phyloP scores from a whole-genome alignment of 1,140 invertebrate species.

The Daktulosphaira vitifoliae region DNA sequence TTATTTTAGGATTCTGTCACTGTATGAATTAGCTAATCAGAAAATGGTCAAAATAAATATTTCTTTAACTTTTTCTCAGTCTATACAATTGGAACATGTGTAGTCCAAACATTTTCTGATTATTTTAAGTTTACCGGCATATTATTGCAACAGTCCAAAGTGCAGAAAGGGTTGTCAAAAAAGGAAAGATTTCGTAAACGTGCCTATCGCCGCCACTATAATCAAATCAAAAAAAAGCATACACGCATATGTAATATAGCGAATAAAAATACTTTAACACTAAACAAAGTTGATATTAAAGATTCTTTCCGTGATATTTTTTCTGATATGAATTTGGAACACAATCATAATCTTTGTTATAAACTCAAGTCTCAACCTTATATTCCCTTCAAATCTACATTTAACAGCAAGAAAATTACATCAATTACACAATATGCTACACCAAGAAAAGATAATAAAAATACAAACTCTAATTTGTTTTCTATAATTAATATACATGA shows the following conservation, averaged over 20 bases:
- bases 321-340: neutral
- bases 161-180: neutral
- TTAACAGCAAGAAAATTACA: too few species aligned
- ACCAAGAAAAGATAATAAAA: too few species aligned
- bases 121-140: slow-evolving; percentile 24
- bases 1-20: too few species aligned
- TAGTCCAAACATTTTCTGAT: slow-evolving; percentile 11
- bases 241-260: too few species aligned
- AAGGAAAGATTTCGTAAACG: neutral
- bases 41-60: too few species aligned
- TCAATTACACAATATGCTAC: too few species aligned
- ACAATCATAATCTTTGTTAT: neutral
- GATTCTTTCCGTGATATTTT: neutral
- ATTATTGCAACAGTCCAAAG: neutral
- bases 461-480: too few species aligned
- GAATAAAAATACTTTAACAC: neutral
- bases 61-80: too few species aligned
- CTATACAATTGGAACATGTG: slow-evolving; percentile 11
- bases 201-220: neutral
- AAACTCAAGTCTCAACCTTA: too few species aligned
- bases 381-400: too few species aligned
- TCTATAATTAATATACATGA: too few species aligned
- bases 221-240: neutral
- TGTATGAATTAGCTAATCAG: too few species aligned
- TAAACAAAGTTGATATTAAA: slow-evolving; percentile 1